phyloP scores from a whole-genome alignment of 2,888 invertebrate genomes.

The Agapostemon virescens region DNA sequence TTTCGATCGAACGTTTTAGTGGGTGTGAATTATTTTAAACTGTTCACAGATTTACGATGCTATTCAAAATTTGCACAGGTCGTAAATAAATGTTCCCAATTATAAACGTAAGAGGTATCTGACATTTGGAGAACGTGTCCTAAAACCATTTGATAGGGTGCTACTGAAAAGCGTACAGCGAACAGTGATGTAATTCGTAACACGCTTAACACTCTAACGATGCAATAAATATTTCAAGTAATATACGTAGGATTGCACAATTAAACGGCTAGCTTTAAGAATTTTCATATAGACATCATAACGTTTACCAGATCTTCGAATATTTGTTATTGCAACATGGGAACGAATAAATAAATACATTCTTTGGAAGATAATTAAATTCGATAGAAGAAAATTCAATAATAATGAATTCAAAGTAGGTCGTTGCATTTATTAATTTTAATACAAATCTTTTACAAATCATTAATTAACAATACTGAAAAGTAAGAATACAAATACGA shows the following conservation, averaged over 20 bases:
- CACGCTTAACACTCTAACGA: neutral
- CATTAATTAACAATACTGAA: neutral
- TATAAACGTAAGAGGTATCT: neutral
- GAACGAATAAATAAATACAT: neutral
- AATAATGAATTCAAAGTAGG: neutral
- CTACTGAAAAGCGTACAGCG: neutral
- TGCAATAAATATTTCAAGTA: slow-evolving; percentile 3
- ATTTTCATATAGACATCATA: neutral
- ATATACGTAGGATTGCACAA: neutral
- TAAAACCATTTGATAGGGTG: neutral
- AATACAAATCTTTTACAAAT: neutral
- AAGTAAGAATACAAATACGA: neutral
- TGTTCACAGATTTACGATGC: neutral
- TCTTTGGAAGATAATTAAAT: too few relatives aligned
- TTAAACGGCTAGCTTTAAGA: neutral
- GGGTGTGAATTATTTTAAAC: neutral
- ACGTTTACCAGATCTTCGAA: neutral
- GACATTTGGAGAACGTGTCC: neutral
- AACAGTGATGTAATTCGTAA: neutral
- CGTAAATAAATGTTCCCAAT: neutral
- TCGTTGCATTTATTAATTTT: too few relatives aligned
- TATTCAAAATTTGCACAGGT: neutral
- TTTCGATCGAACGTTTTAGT: neutral
- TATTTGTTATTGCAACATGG: neutral
- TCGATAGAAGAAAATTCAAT: neutral